Base-by-base conservation (phyloP, 2,888 invertebrate species). In the Cheiracanthium punctorium region DNA sequence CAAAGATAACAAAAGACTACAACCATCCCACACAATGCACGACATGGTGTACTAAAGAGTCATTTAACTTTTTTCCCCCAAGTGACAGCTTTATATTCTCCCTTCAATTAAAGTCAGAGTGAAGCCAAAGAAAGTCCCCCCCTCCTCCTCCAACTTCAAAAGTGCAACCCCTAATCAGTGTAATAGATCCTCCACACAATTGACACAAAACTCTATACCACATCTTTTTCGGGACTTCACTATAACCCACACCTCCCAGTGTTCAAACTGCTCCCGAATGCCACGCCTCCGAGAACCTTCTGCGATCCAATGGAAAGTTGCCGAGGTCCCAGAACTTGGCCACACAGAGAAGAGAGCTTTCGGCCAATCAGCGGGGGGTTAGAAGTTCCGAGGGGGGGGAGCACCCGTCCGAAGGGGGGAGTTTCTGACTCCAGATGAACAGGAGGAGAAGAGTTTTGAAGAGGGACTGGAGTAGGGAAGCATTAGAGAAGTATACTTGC, bases 121-220 rank as follows among this genome's bases (percentile, higher is more conserved):
- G 48, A n/a, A 20, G 17, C 8, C n/a, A 58, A 17, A 58, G 17
- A 58, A 24, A 5, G 4, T 20, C n/a, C 20, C 33, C 5, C 30
- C 65, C n/a, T 24, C 64, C 24, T 28, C 64, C 28, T 17, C 20
- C 37, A n/a, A 29, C 67, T 30, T 20, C 58, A 58, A 58, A n/a
- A 58, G 58, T 58, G 17, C 58, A 1, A 20, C 37, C 69, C 28
- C 74, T 85, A 85, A 85, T 85, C 77, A 79, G 69, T 65, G 52
- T 85, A 85, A 85, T 85, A 58, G 84, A 85, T 85, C 58, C 28
- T 29, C 29, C 41, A 69, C 37, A 33, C 69, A 17, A 28, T 12
- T n/a, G 43, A 67, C 71, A 67, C 71, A 71, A 71, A 82, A 67
- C 74, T 75, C 58, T 65, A n/a, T n/a, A 70, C 71, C 71, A 30